Percentiles rank a stretch among this genome's conserved stretches.
Evolutionary conservation across 2,797 vertebrate species (phyloP).

Genomic region (Lithobates pipiens): DNA sequence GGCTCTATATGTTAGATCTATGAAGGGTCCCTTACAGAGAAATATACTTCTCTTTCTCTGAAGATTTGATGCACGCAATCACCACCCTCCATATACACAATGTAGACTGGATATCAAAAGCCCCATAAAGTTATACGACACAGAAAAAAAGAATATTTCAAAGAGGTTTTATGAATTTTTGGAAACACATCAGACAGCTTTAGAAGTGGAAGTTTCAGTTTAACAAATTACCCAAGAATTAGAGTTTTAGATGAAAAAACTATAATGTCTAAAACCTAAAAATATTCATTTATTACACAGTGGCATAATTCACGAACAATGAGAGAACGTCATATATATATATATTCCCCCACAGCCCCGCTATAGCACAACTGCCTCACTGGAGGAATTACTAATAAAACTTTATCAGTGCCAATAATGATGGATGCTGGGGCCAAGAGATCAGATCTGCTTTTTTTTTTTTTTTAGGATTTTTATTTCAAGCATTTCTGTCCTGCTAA

Average conservation of each 20-base stretch:
- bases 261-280: neutral
- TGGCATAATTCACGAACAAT: neutral
- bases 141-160: neutral
- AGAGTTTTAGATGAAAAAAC: neutral
- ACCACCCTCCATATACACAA: too few relatives aligned
- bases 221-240: neutral
- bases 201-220: slow-evolving; percentile 25
- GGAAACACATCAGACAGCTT: slow-evolving; percentile 17
- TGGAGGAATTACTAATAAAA: neutral
- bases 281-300: neutral
- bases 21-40: too few relatives aligned
- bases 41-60: too few relatives aligned
- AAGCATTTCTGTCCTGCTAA: neutral
- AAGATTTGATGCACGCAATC: too few relatives aligned
- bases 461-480: slow-evolving; percentile 11
- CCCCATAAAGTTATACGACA: too few relatives aligned
- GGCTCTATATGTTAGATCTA: too few relatives aligned
- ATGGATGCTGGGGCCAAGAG: neutral
- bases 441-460: neutral
- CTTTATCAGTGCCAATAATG: slow-evolving; percentile 10
- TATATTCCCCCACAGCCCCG: neutral
- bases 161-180: neutral
- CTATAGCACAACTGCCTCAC: slow-evolving; percentile 6
- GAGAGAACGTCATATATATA: neutral
- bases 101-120: too few relatives aligned